Percentiles rank a stretch among this genome's conserved stretches.
phyloP scores from a whole-genome alignment of 2,797 vertebrate genomes.

The Diplodus sargus region DNA sequence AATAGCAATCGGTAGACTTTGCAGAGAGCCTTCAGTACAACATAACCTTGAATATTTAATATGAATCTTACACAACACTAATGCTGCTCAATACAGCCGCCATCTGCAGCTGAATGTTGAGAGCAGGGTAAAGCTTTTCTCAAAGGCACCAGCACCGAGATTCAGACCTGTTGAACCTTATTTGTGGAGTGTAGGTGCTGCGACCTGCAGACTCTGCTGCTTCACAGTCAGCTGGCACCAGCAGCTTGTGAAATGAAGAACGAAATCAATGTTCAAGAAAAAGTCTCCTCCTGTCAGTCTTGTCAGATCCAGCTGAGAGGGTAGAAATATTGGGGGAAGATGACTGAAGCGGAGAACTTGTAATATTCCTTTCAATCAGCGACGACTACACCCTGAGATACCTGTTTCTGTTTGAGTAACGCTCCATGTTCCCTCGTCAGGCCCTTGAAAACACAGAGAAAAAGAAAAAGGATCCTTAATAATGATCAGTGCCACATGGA shows the following conservation, averaged over 20 bases:
- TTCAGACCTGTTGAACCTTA: constrained; percentile 47
- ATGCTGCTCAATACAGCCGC: constrained; percentile 4
- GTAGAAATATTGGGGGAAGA: constrained; percentile 28
- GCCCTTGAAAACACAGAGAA: constrained; percentile 9
- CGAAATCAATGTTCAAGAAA: constrained; percentile 74
- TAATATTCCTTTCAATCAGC: constrained; percentile 61
- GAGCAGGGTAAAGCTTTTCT: constrained; percentile 15
- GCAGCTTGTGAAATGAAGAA: constrained; percentile 73
- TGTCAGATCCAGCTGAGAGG: constrained; percentile 52
- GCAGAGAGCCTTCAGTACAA: not conserved
- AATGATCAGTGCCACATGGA: constrained; percentile 48
- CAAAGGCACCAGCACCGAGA: constrained; percentile 27
- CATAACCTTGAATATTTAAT: constrained; percentile 36
- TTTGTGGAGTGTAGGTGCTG: constrained; percentile 17
- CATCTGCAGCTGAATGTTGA: constrained; percentile 25
- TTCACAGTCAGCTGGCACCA: constrained; percentile 56
- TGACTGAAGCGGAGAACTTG: constrained; percentile 43
- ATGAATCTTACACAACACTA: constrained; percentile 9
- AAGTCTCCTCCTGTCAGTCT: constrained; percentile 59
- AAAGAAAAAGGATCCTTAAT: constrained; percentile 51
- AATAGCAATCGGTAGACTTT: not conserved
- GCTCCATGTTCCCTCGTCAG: not conserved
- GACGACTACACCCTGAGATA: constrained; percentile 20
- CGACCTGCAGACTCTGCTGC: constrained; percentile 50
- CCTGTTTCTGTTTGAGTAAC: constrained; percentile 39